These are phyloP conservation scores for Coronaproctus castanopsis DNA, from an alignment of 2,888 invertebrate genomes.

Conservation along the genomic window DNA sequence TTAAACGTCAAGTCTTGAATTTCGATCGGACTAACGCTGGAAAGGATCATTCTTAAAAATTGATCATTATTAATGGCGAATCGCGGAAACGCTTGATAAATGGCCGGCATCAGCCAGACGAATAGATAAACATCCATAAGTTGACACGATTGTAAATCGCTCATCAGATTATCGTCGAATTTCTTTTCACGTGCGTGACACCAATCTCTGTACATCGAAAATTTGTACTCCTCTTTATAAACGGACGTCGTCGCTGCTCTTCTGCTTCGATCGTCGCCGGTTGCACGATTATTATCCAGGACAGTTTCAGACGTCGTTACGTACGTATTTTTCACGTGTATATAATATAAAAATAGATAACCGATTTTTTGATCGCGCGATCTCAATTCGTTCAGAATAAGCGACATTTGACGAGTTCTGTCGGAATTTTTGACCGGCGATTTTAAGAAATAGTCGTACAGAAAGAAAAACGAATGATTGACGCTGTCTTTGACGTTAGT, in stretches of 20 bases:
- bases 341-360: conserved; percentile 68
- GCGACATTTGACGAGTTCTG: too few relatives aligned
- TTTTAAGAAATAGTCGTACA: too few relatives aligned
- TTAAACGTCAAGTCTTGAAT: conserved; percentile 77
- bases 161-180: conserved; percentile 47
- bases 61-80: conserved; percentile 72
- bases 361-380: conserved; percentile 50
- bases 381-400: conserved; percentile 61
- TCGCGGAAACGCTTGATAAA: conserved; percentile 74
- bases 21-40: conserved; percentile 73
- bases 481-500: too few relatives aligned
- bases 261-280: conserved; percentile 15
- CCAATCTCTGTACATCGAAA: conserved; percentile 70
- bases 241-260: too few relatives aligned
- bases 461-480: too few relatives aligned
- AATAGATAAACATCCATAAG: conserved; percentile 72
- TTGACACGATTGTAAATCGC: conserved; percentile 59
- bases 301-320: too few relatives aligned
- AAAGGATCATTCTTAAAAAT: conserved; percentile 69
- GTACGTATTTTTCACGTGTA: conserved; percentile 18
- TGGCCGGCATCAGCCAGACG: conserved; percentile 78
- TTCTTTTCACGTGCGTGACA: conserved; percentile 61
- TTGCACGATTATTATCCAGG: too few relatives aligned
- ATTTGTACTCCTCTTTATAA: conserved; percentile 47
- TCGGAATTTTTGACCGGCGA: too few relatives aligned